Conservation (phyloP, 1,140 invertebrate species). For the Aleiodes sp. region DNA sequence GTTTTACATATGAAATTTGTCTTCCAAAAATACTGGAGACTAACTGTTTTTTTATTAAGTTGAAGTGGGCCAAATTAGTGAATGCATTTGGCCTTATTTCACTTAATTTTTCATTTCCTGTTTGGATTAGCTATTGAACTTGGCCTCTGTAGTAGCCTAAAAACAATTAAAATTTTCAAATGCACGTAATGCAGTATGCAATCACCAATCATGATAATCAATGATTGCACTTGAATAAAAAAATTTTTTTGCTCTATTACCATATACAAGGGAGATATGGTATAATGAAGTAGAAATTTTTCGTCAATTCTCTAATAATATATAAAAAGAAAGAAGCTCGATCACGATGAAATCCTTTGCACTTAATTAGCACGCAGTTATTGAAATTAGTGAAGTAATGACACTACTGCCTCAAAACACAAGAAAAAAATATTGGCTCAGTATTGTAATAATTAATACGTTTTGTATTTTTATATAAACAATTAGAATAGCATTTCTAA, state of each 20-base stretch:
- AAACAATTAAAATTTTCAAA: neutral
- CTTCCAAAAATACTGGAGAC: too few relatives aligned
- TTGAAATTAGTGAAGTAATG: neutral
- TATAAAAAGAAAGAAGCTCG: too few relatives aligned
- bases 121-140: neutral
- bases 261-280: neutral
- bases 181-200: neutral
- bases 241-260: neutral
- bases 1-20: too few relatives aligned
- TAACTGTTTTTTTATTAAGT: too few relatives aligned
- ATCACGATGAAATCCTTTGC: neutral
- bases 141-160: neutral
- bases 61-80: too few relatives aligned
- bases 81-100: too few relatives aligned
- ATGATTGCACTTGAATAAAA: neutral
- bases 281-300: neutral
- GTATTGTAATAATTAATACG: conserved; percentile 45
- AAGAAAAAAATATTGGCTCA: conserved; percentile 18
- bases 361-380: conserved; percentile 5
- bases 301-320: neutral
- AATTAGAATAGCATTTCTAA: conserved; percentile 37
- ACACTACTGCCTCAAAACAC: neutral
- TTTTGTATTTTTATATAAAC: conserved; percentile 65
- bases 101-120: conserved; percentile 25
- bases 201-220: neutral